Base-by-base conservation (phyloP, 2,113 vertebrate species). In the Falco punctatus region DNA sequence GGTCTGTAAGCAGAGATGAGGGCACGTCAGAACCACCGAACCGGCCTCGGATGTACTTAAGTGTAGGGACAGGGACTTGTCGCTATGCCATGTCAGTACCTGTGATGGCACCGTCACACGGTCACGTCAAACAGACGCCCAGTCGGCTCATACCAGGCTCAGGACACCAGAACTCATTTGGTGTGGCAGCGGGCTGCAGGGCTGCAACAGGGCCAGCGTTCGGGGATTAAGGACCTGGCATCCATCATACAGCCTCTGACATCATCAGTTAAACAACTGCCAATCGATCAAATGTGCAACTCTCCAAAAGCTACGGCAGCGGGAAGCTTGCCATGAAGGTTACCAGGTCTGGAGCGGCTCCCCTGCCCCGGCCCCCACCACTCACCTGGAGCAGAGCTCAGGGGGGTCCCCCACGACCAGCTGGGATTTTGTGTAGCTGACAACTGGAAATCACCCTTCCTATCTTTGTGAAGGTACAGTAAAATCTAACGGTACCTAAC, bases 1-100 rank as follows among this genome's bases (percentile, higher is more conserved):
- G 22, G 15, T 1, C 28, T 13, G 4, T 3, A 16, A 54, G 17
- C 14, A 21, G 30, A 13, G 51, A 16, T 8, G 23, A 28, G 52
- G 66, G 40, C 6, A 8, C 5, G 1, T 0, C 1, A n/a, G 48
- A 79, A 9, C 62, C 33, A 21, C 0, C 1, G 0, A 24, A 10
- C 30, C 3, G 3, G 38, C 70, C 61, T 9, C 3, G 0, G 4
- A 19, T 1, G 44, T 7, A 9, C 21, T 16, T 3, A 4, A 0
- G 6, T 19, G 3, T 18, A 14, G 57, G 44, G n/a, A 26, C 62
- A 7, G 15, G 20, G 32, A 40, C n/a, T 6, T 12, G 1, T 1
- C 2, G 9, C 19, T 15, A 13, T 2, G 22, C 14, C 1, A 13
- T 51, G 15, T 21, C 2, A 16, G 54, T 7, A 20, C 42, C 73